Evolutionary conservation across 2,888 invertebrate species (phyloP), one percentile per base, ranked within the genome.

Genomic region (Amitus sp.): DNA sequence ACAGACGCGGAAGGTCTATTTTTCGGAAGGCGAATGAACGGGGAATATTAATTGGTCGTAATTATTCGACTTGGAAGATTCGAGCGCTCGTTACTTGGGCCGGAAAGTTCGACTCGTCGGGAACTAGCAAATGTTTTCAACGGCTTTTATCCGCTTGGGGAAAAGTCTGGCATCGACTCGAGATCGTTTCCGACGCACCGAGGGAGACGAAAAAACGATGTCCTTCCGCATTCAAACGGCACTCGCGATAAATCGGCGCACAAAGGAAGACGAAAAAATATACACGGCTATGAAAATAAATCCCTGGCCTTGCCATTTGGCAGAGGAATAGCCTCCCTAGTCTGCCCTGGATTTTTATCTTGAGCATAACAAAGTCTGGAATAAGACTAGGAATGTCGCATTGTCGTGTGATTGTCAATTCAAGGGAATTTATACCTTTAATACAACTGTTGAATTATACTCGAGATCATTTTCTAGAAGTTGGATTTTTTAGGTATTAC

Each of bases 11-110:
- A 62, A 63, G 68, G 62, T 70, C 67, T 65, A 70, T 66, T 68
- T 67, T 70, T 72, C 67, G 65, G n/a, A n/a, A 65, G 65, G 64
- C 55, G 65, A 70, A 74, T 75, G 73, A 68, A 66, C 61, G 60
- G 63, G 73, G 78, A 79, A 78, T 79, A 78, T 78, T 79, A 79
- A 78, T 78, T 76, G 75, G 71, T 65, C 72, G 74, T 77, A 77
- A 78, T 77, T 75, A 77, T 75, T 71, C 73, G 65, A 62, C 34
- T 46, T 40, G 2, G 40, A 13, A 18, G 20, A 27, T 27, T 20
- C 23, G 30, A 34, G 34, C 47, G 34, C 20, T 56, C 33, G 47
- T 34, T 43, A 43, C 1, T 12, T 19, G 28, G 40, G 20, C 20
- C 37, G 10, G 20, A 12, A 13, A 39, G 7, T 18, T 33, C 18